These are phyloP conservation scores for Lates japonicus DNA, from an alignment of 2,797 vertebrate species.

Conservation along the genomic window DNA sequence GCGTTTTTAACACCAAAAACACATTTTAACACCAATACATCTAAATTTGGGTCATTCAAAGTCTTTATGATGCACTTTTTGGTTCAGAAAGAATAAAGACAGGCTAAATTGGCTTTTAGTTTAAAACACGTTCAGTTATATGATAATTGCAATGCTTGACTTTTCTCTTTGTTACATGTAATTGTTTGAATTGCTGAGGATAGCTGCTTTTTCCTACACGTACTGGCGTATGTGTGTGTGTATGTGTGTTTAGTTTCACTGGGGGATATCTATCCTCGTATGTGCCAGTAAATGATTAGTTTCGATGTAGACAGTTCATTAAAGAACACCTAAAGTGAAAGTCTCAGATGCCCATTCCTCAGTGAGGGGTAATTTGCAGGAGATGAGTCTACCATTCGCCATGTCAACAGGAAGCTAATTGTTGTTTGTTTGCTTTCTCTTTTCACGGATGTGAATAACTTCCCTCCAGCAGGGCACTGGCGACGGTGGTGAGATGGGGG, in stretches of 20 bases:
- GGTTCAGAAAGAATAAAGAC: not conserved
- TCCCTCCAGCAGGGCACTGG: slow-evolving; percentile 53
- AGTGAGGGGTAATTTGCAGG: slow-evolving; percentile 69
- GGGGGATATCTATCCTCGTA: not conserved
- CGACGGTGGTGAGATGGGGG: not conserved
- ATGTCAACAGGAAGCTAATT: slow-evolving; percentile 81
- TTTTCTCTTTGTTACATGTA: not conserved
- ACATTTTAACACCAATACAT: not conserved
- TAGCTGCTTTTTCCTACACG: not conserved
- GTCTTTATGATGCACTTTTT: not conserved
- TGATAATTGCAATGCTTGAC: slow-evolving; percentile 12
- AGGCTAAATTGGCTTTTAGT: not conserved
- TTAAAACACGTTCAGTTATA: not conserved
- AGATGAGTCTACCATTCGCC: slow-evolving; percentile 71
- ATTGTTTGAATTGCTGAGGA: slow-evolving; percentile 10
- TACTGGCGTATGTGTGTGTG: slow-evolving; percentile 8
- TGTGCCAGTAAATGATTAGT: slow-evolving; percentile 51
- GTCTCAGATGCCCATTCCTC: slow-evolving; percentile 60
- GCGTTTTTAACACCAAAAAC: not conserved
- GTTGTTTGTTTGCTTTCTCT: slow-evolving; percentile 77
- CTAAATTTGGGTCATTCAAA: not conserved
- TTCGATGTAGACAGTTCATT: slow-evolving; percentile 56
- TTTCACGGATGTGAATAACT: slow-evolving; percentile 44
- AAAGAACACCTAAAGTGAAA: slow-evolving; percentile 65
- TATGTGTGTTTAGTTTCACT: slow-evolving; percentile 11